These are phyloP conservation scores for Crocodylus rhombifer DNA, from an alignment of 2,797 vertebrate genomes.

Conservation along the genomic window DNA sequence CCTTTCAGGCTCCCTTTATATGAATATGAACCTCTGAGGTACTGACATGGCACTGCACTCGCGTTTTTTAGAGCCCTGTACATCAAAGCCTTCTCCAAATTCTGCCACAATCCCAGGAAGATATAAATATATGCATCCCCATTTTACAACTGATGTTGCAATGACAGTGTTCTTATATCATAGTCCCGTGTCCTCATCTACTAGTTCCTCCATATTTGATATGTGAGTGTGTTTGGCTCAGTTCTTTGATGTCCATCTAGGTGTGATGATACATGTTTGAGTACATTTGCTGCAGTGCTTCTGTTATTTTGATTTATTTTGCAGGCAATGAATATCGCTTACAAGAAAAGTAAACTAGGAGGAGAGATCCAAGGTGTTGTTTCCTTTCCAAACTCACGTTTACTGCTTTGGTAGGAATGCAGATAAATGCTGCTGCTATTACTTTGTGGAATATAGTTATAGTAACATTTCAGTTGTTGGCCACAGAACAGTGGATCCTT, in stretches of 20 bases:
- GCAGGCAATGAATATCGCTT: not conserved
- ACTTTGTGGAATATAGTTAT: not conserved
- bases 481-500: not conserved
- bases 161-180: not conserved
- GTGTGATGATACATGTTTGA: not conserved
- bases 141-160: accelerated
- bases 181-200: accelerated
- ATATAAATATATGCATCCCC: accelerated
- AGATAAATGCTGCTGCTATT: not conserved
- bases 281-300: not conserved
- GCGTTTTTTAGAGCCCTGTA: not conserved
- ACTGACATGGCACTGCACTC: not conserved
- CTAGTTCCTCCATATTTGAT: not conserved
- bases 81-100: not conserved
- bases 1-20: no score
- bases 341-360: not conserved
- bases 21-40: no score
- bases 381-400: not conserved
- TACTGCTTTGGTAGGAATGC: not conserved
- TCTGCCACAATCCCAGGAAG: not conserved
- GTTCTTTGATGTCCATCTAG: accelerated
- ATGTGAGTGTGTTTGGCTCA: not conserved
- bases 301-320: not conserved
- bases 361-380: not conserved
- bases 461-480: not conserved